Evolutionary conservation across 2,113 vertebrate species (phyloP).

Genomic region (Galbula dea): DNA sequence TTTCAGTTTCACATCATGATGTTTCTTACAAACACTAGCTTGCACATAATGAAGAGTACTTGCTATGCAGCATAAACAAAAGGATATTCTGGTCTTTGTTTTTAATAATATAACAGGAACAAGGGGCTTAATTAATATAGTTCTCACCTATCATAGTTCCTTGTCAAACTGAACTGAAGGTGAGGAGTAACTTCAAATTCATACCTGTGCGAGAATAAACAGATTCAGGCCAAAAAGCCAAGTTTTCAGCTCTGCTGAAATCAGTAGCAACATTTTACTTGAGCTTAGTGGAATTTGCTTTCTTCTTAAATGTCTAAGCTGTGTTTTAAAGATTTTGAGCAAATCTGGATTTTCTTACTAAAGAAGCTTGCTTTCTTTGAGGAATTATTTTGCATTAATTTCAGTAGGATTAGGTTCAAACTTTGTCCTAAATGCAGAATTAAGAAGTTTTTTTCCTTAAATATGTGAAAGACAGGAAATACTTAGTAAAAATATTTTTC

Average conservation of each 20-base stretch:
- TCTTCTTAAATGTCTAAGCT: not conserved
- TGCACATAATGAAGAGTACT: not conserved
- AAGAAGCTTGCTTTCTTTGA: not conserved
- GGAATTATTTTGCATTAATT: not conserved
- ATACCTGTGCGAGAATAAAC: not conserved
- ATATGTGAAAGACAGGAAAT: not conserved
- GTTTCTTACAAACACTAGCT: not conserved
- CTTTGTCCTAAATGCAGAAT: not conserved
- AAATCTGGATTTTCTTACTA: not conserved
- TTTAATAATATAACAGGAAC: not conserved
- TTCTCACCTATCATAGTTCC: not conserved
- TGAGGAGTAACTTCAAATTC: not conserved
- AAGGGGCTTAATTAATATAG: not conserved
- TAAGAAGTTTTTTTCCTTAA: not conserved
- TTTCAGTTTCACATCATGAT: not conserved
- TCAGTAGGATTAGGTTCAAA: not conserved
- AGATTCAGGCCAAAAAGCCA: not conserved
- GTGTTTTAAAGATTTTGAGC: not conserved
- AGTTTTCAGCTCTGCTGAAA: not conserved
- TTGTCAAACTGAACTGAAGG: not conserved
- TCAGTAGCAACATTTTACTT: not conserved
- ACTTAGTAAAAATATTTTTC: not conserved
- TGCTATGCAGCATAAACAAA: not conserved
- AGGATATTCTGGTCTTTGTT: not conserved
- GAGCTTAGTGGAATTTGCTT: not conserved